These are phyloP conservation scores for Glossophaga mutica DNA, from an alignment of 2,797 vertebrate genomes.

Conservation along the genomic window DNA sequence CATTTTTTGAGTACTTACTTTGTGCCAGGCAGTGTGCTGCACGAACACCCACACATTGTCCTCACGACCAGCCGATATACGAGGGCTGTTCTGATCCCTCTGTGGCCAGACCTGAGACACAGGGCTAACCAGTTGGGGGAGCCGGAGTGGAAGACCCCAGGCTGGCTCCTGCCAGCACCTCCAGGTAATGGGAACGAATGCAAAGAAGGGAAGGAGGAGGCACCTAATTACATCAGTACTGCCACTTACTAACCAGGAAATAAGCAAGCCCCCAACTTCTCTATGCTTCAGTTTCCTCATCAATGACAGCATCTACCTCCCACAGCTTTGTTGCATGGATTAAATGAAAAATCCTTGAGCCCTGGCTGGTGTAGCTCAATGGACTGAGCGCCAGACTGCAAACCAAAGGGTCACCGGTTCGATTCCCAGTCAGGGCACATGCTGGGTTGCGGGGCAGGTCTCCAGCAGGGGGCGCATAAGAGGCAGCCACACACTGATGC, in stretches of 20 bases:
- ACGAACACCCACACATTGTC: not conserved
- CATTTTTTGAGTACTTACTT: not conserved
- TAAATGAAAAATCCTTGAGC: not conserved
- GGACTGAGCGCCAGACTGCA: no score
- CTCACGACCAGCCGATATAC: not conserved
- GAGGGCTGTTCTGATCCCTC: not conserved
- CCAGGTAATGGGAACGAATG: accelerated
- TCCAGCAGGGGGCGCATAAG: no score
- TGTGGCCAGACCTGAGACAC: not conserved
- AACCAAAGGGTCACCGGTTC: no score
- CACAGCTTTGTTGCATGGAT: not conserved
- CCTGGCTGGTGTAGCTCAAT: no score
- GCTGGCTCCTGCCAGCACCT: not conserved
- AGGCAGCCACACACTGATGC: no score
- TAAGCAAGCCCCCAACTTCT: accelerated
- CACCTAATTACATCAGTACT: not conserved
- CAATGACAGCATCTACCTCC: not conserved
- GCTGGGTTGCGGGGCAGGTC: no score
- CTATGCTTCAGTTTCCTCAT: not conserved
- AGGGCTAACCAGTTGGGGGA: accelerated
- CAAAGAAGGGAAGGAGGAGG: not conserved
- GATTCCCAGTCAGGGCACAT: no score
- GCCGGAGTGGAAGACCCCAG: no score
- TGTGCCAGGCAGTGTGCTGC: no score
- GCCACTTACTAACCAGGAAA: not conserved